These are phyloP conservation scores for Zophobas morio DNA, from an alignment of 1,140 invertebrate species.

Conservation along the genomic window DNA sequence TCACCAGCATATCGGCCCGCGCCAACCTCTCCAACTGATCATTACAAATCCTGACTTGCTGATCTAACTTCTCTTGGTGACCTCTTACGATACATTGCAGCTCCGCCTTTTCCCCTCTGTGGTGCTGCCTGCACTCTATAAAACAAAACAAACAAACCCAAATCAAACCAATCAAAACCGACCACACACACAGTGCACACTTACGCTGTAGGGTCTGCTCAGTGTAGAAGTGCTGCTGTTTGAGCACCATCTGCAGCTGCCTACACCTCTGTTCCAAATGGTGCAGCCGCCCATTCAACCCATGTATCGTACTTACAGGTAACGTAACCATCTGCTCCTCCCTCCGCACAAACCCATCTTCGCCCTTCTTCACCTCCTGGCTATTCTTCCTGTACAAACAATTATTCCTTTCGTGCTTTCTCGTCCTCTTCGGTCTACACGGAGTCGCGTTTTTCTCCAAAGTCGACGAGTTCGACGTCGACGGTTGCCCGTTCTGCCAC, in stretches of 20 bases:
- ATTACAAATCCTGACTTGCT: constrained; percentile 74
- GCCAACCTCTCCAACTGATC: constrained; percentile 76
- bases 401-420: constrained; percentile 62
- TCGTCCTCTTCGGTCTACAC: constrained; percentile 62
- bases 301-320: constrained; percentile 67
- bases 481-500: constrained; percentile 20
- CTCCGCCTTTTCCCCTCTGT: constrained; percentile 73
- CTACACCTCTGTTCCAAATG: constrained; percentile 74
- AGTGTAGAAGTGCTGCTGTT: constrained; percentile 76
- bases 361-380: constrained; percentile 43
- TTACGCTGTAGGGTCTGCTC: constrained; percentile 78
- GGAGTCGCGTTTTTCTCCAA: constrained; percentile 59
- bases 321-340: constrained; percentile 57
- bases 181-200: constrained; percentile 54
- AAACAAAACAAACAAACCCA: constrained; percentile 20
- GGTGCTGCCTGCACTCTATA: constrained; percentile 76
- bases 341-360: constrained; percentile 38
- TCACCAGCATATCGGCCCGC: constrained; percentile 81
- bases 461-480: constrained; percentile 55
- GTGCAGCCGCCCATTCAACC: constrained; percentile 69
- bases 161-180: constrained; percentile 3
- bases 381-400: constrained; percentile 57
- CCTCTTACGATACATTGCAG: constrained; percentile 73
- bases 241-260: constrained; percentile 74
- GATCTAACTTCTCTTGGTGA: constrained; percentile 74